These are phyloP conservation scores for Proctacanthus coquilletti DNA, from an alignment of 1,140 invertebrate species.

Conservation along the genomic window DNA sequence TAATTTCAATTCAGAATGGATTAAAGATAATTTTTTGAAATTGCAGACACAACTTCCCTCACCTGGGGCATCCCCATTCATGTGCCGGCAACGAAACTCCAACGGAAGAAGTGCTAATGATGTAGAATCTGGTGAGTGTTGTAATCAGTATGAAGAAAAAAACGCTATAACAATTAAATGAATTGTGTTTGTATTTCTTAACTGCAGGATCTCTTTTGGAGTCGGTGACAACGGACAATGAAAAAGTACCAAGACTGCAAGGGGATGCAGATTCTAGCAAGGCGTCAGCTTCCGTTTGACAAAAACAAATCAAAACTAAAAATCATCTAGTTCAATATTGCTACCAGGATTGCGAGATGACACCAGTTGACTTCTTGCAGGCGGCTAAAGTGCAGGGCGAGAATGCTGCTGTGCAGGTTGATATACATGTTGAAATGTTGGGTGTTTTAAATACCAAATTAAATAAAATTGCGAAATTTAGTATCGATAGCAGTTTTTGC, in stretches of 20 bases:
- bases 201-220: slow-evolving; percentile 17
- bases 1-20: background rate
- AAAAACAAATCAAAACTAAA: slow-evolving; percentile 3
- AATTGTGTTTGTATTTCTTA: background rate
- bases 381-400: too few species aligned
- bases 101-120: slow-evolving; percentile 29
- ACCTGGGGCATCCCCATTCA: slow-evolving; percentile 57
- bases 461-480: background rate
- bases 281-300: slow-evolving; percentile 5
- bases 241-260: background rate
- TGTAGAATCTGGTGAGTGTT: slow-evolving; percentile 18
- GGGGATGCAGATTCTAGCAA: too few species aligned
- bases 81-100: slow-evolving; percentile 56
- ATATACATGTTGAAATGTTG: background rate
- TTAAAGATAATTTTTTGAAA: background rate
- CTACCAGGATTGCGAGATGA: background rate
- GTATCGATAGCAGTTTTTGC: too few species aligned
- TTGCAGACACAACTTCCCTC: slow-evolving; percentile 50
- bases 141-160: background rate
- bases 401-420: background rate
- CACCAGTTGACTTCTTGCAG: background rate
- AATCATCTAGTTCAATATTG: background rate
- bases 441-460: background rate
- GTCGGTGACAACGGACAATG: slow-evolving; percentile 5
- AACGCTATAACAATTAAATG: too few species aligned